phyloP scores from a whole-genome alignment of 2,797 vertebrate species.

The Neosalanx taihuensis region DNA sequence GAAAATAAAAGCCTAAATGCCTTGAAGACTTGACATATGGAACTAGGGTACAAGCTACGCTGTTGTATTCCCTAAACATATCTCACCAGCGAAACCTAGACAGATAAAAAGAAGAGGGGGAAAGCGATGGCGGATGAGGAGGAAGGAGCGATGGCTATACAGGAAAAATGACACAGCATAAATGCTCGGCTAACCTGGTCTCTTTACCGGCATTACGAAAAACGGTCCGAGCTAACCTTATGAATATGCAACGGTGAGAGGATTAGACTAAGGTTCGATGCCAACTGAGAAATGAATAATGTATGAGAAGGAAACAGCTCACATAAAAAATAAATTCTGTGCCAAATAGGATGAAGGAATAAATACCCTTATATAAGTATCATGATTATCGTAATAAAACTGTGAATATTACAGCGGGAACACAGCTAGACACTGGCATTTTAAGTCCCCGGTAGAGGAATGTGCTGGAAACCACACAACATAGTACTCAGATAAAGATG shows the following conservation, averaged over 20 bases:
- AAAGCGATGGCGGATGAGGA: constrained; percentile 19
- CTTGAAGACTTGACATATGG: neutral
- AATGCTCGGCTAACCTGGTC: neutral
- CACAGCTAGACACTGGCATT: constrained; percentile 7
- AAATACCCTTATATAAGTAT: neutral
- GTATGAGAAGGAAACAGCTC: neutral
- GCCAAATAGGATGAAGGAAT: neutral
- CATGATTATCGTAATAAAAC: constrained; percentile 4
- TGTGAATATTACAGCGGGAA: neutral
- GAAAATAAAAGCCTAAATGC: constrained; percentile 17
- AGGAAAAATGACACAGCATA: neutral
- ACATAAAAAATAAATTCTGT: neutral
- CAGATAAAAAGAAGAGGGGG: neutral
- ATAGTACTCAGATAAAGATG: neutral
- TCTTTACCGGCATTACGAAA: neutral
- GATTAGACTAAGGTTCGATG: neutral
- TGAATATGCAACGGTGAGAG: constrained; percentile 10
- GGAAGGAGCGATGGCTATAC: constrained; percentile 4
- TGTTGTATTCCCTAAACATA: constrained; percentile 19
- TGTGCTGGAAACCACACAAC: neutral
- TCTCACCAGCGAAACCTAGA: neutral
- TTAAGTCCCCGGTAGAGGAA: neutral
- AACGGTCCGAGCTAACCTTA: neutral
- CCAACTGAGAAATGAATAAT: constrained; percentile 1
- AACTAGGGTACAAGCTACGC: constrained; percentile 10